phyloP scores from a whole-genome alignment of 2,888 invertebrate genomes.

The Osmoderma eremita region DNA sequence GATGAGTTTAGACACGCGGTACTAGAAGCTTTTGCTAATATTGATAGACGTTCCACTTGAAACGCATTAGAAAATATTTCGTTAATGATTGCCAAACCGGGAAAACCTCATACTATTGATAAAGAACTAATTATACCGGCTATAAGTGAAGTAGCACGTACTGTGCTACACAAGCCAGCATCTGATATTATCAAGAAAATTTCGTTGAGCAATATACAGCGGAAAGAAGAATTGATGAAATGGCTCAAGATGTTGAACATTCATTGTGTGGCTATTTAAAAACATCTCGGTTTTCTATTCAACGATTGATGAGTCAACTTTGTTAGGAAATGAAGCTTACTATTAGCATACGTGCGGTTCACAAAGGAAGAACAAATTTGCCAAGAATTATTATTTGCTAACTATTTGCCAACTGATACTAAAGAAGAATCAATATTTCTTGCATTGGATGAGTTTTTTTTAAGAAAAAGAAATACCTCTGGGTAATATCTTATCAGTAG shows the following conservation, averaged over 20 bases:
- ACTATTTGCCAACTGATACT: conserved; percentile 31
- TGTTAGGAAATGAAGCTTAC: conserved; percentile 54
- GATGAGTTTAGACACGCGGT: no score
- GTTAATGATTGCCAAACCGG: conserved; percentile 48
- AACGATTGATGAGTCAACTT: conserved; percentile 59
- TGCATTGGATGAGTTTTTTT: conserved; percentile 48
- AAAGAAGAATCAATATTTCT: conserved; percentile 47
- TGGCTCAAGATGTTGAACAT: conserved; percentile 55
- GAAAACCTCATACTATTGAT: conserved; percentile 52
- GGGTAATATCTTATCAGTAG: conserved; percentile 53
- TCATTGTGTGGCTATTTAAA: conserved; percentile 54
- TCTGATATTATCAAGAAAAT: conserved; percentile 53
- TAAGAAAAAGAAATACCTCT: conserved; percentile 49
- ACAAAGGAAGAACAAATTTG: conserved; percentile 25
- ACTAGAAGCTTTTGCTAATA: no score
- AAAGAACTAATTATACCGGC: conserved; percentile 42
- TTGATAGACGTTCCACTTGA: no score
- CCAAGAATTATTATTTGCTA: conserved; percentile 32
- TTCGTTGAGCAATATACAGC: conserved; percentile 47
- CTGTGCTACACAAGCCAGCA: conserved; percentile 47
- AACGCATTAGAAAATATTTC: no score
- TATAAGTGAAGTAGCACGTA: conserved; percentile 48
- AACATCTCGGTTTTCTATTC: conserved; percentile 56
- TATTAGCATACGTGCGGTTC: conserved; percentile 54
- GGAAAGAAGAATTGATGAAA: conserved; percentile 47